Percentiles rank a stretch among this genome's conserved stretches.
Conservation (phyloP, 1,140 invertebrate genomes). For the Hypsibius dujardini region DNA sequence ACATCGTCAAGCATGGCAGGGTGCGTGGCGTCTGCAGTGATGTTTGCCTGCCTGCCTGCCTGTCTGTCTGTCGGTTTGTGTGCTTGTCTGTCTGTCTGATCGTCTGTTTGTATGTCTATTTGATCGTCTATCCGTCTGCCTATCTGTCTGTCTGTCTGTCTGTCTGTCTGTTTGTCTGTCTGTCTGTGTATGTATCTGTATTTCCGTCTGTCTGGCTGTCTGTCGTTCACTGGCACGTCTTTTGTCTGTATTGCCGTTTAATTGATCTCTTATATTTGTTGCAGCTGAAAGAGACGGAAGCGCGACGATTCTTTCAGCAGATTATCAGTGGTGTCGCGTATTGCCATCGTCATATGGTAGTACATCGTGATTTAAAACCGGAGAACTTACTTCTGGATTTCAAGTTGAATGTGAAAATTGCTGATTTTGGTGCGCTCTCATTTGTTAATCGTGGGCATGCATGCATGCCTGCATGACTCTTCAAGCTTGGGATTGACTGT, state of each 20-base stretch:
- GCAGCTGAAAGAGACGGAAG: slow-evolving; percentile 96
- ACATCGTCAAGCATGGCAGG: slow-evolving; percentile 96
- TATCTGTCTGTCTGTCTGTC: too few species aligned
- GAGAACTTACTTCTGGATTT: slow-evolving; percentile 95
- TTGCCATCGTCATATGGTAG: slow-evolving; percentile 98
- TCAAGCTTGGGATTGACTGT: slow-evolving; percentile 17
- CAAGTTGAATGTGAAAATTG: slow-evolving; percentile 99
- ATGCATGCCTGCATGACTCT: slow-evolving; percentile 13
- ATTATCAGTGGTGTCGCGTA: slow-evolving; percentile 99
- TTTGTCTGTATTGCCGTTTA: too few species aligned
- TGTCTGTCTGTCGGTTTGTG: neutral
- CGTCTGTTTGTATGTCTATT: too few species aligned
- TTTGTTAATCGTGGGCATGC: slow-evolving; percentile 4
- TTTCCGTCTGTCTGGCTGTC: too few species aligned
- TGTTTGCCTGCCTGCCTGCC: neutral
- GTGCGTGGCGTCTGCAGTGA: slow-evolving; percentile 30
- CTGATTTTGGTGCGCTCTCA: slow-evolving; percentile 67
- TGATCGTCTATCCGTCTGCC: too few species aligned
- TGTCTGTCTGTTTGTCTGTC: too few species aligned
- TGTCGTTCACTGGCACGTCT: too few species aligned
- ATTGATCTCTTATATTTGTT: too few species aligned
- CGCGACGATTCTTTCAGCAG: slow-evolving; percentile 87
- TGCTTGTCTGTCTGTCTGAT: too few species aligned
- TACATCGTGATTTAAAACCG: slow-evolving; percentile 89
- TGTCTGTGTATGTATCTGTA: too few species aligned